Evolutionary conservation across 2,113 vertebrate genomes (phyloP).

Genomic region (Bufo bufo): DNA sequence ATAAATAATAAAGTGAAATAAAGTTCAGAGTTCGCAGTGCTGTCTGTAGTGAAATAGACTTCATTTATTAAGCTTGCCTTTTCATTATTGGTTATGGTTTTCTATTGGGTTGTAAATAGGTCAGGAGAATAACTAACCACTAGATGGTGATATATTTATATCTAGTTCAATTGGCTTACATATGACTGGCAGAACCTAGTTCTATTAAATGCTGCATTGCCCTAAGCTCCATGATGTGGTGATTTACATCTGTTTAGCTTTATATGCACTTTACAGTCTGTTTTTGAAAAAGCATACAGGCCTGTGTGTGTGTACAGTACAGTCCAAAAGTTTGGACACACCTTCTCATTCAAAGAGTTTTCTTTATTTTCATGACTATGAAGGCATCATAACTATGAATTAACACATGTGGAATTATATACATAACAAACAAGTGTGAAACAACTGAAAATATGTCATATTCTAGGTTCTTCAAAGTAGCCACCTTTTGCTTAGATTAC

Average conservation of each 20-base stretch:
- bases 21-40: conserved; percentile 76
- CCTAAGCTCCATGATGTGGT: background rate
- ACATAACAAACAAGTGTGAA: no score
- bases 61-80: background rate
- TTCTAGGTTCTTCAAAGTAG: no score
- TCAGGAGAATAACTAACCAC: background rate
- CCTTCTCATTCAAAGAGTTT: no score
- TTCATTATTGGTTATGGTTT: background rate
- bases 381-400: no score
- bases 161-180: background rate
- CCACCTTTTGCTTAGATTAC: no score
- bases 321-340: no score
- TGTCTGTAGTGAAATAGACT: conserved; percentile 60
- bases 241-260: background rate
- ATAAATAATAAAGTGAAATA: conserved; percentile 83
- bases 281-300: background rate
- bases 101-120: background rate
- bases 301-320: no score
- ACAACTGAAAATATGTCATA: no score
- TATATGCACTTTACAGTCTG: background rate
- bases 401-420: no score
- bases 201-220: background rate
- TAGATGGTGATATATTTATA: background rate
- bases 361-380: no score
- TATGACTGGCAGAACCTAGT: background rate